Base-by-base conservation (phyloP, 2,888 invertebrate genomes). In the Ectemnius continuus region DNA sequence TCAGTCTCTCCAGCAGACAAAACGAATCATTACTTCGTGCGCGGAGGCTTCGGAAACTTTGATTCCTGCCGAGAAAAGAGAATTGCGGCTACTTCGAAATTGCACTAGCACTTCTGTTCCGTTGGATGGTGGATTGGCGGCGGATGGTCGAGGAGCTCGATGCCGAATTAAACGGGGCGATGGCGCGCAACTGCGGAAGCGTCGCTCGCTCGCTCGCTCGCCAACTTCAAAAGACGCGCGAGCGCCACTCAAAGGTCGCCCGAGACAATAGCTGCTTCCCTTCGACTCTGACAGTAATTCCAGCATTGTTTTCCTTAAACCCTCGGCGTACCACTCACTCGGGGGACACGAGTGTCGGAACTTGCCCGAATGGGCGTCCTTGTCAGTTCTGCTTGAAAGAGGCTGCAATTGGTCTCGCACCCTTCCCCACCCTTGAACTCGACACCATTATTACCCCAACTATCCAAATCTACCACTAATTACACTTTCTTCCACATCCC, bases 231-330 rank as follows among this genome's bases (percentile, higher is more conserved):
- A 77, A 78, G 63, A 66, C 69, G 47, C 36, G 66, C 36, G 36
- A 52, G 18, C 48, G 14, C 20, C 45, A 16, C 59, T 65, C 47
- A 61, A 75, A 76, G 70, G 61, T 73, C 74, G 70, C 13, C 8
- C 6, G 56, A 62, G 67, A 77, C 74, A 78, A 81, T 79, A 60
- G 69, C 67, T 71, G 81, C 72, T 36, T 36, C 36, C n/a, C 52
- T 78, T 78, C 73, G 74, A 80, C 78, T 80, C 75, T 70, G 76
- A 76, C 73, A 67, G 74, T 71, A 78, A 82, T 78, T 82, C 61
- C 67, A 28, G 78, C 73, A 83, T 84, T 85, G 82, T 82, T 83
- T 84, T 78, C 73, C 72, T 76, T 75, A 81, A 78, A 69, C 64
- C 63, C 26, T 57, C 16, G 60, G 56, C 62, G 66, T 57, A 60